phyloP scores from a whole-genome alignment of 2,113 vertebrate species.

The Xiphophorus hellerii region DNA sequence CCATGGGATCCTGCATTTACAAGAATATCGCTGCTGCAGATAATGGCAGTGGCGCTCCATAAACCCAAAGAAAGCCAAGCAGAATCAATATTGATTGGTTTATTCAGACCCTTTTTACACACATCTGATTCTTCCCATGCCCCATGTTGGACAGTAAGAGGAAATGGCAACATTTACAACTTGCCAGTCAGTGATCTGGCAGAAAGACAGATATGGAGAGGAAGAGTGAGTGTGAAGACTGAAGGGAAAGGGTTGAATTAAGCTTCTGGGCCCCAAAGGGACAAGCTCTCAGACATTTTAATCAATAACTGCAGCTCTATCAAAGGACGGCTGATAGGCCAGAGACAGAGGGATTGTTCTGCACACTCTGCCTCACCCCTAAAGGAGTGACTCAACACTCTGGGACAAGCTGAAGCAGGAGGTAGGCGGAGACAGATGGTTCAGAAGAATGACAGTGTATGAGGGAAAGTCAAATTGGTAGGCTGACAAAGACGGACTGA shows the following conservation, averaged over 20 bases:
- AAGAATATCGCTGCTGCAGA: not conserved
- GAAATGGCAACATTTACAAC: conserved; percentile 33
- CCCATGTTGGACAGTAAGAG: conserved; percentile 4
- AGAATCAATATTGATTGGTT: conserved; percentile 3
- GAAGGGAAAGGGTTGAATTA: conserved; percentile 70
- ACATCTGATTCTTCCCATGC: not conserved
- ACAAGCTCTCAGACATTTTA: conserved; percentile 77
- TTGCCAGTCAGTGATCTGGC: conserved; percentile 28
- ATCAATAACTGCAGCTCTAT: conserved; percentile 79
- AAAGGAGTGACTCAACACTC: conserved; percentile 71
- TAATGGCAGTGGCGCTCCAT: conserved; percentile 3
- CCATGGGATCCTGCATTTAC: not conserved
- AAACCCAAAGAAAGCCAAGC: not conserved
- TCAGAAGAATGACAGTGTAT: conserved; percentile 55
- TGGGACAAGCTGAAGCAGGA: conserved; percentile 56
- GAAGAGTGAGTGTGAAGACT: conserved; percentile 67
- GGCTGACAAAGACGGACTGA: conserved; percentile 30
- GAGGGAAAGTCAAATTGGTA: conserved; percentile 54
- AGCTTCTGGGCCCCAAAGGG: conserved; percentile 74
- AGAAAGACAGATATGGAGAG: conserved; percentile 59
- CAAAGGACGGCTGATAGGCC: conserved; percentile 76
- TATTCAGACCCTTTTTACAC: not conserved
- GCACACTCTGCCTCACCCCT: conserved; percentile 66
- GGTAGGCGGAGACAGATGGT: conserved; percentile 54
- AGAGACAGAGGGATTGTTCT: conserved; percentile 76